Evolutionary conservation across 2,797 vertebrate species (phyloP), one percentile per base, ranked within the genome.

Genomic region (Mormyrus proboscirostris): DNA sequence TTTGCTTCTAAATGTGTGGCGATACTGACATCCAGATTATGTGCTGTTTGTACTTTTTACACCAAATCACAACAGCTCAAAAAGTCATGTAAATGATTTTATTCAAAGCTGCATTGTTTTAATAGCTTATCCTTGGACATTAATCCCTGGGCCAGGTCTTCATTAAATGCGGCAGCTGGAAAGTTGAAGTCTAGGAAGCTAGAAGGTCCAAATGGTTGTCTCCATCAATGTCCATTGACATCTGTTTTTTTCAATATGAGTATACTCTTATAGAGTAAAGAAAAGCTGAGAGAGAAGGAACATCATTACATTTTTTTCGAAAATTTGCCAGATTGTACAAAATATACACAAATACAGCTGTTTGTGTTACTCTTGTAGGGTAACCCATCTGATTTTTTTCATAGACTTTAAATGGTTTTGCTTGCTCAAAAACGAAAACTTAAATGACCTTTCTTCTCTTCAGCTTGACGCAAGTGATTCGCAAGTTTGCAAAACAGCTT

Each of bases 401-500:
- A 57, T 25, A 73, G 65, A 73, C 25, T 4, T 12, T 73, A 38
- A 38, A 73, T 69, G 29, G 65, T 76, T 76, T 76, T 76, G 10
- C 33, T 76, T 65, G 59, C 59, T 41, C 4, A 41, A 19, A 76
- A 76, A 14, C 16, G 12, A 41, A 76, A 76, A 76, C 29, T 29
- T 65, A 65, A 65, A 38, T 84, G 47, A 57, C 19, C 33, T 2
- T 93, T 93, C 93, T 88, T 92, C 86, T 88, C 88, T 93, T 53
- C 92, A 99, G 99, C 95, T 95, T 99, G 94, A 99, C 99, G 9
- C 99, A 99, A 96, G 99, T 99, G 91, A 99, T 99, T 89, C 95
- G 99, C 65, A 99, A 99, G 94, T 99, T 99, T 96, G 98, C 98
- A 93, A 99, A 99, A 95, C 99, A 99, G 92, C 95, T 99, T 89